Percentiles rank a stretch among this genome's conserved stretches.
Conservation (phyloP, 2,888 invertebrate genomes). For the Alentia gelatinosa region DNA sequence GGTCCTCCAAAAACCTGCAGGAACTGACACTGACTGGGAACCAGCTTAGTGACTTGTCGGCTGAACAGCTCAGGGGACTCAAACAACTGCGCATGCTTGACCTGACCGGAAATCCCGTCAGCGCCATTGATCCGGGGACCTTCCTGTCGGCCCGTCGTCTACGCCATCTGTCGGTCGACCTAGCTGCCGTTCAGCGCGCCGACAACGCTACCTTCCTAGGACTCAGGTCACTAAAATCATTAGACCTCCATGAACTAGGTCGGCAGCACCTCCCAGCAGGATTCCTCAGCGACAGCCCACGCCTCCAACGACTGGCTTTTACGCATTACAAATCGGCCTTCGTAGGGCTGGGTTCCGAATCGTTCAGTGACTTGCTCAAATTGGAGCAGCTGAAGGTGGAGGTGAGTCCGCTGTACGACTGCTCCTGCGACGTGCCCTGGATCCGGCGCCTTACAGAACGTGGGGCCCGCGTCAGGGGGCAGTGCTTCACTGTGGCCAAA, state of each 20-base stretch:
- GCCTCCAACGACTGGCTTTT: background rate
- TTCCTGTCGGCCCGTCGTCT: background rate
- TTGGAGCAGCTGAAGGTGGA: background rate
- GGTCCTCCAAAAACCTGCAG: background rate
- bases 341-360: background rate
- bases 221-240: background rate
- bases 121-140: background rate
- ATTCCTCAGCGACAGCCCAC: background rate
- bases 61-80: background rate
- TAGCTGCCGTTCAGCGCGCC: background rate
- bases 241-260: background rate
- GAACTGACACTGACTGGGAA: background rate
- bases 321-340: background rate
- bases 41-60: background rate
- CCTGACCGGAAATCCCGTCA: background rate
- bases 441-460: background rate
- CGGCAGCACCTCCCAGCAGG: background rate
- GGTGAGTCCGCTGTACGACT: slow-evolving; percentile 40
- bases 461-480: background rate
- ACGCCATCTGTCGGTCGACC: background rate
- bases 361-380: background rate
- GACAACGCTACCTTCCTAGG: slow-evolving; percentile 4
- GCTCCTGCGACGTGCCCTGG: slow-evolving; percentile 20
- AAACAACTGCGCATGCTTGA: background rate
- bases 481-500: background rate